phyloP scores from a whole-genome alignment of 1,140 invertebrate species.

The Delia radicum region DNA sequence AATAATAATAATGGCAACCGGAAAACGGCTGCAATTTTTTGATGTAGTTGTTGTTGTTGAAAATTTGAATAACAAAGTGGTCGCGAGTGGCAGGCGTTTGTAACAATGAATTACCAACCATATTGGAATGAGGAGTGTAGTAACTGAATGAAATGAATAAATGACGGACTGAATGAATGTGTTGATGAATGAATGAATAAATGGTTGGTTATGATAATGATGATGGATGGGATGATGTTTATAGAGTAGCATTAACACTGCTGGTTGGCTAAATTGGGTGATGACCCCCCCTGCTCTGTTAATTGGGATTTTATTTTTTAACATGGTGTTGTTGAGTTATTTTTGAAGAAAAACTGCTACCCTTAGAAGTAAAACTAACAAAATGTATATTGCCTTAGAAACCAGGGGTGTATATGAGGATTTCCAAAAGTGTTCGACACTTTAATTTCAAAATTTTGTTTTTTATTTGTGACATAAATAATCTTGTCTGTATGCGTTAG shows the following conservation, averaged over 20 bases:
- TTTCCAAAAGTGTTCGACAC: not conserved
- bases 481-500: no score
- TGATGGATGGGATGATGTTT: no score
- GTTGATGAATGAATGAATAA: not conserved
- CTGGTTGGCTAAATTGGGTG: constrained; percentile 15
- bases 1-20: constrained; percentile 19
- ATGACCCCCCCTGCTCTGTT: not conserved
- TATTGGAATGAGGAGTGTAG: not conserved
- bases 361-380: not conserved
- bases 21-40: constrained; percentile 19
- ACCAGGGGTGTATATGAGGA: not conserved
- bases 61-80: constrained; percentile 6
- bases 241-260: not conserved
- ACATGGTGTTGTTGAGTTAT: not conserved
- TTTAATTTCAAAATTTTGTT: no score
- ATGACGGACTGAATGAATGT: not conserved
- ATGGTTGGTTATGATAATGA: not conserved
- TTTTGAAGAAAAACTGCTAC: not conserved
- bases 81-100: constrained; percentile 6
- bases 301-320: no score
- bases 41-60: not conserved
- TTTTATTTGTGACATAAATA: no score
- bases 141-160: no score
- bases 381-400: no score
- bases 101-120: not conserved